Base-by-base conservation (phyloP, 1,140 invertebrate genomes). In the Phocides pigmalion region DNA sequence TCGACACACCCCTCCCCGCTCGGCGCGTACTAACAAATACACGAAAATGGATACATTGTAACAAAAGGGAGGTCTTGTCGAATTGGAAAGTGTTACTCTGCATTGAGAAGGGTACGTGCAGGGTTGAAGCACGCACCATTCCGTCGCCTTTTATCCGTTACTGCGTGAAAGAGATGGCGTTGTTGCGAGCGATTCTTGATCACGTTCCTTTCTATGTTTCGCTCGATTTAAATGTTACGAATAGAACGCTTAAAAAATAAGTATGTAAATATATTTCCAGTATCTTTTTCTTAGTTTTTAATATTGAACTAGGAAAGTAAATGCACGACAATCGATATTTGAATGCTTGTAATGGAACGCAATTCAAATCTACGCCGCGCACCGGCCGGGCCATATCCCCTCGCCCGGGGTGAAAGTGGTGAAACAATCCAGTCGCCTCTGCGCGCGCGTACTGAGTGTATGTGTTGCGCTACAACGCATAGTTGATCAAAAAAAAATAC, bases 301-400 rank as follows among this genome's bases (percentile, higher is more conserved):
- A 12, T 35, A 3, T 59, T 32, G 14, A 3, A 16, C 15, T 9
- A 14, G 15, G 8, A 3, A 35, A 46, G 22, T 8, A 6, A 46
- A 14, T 17, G 2, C 0, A 35, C 17, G 2, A 50, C 53, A 78
- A 82, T 79, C 71, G 71, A 76, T 79, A 79, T 58, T 32, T 17
- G 6, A 58, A 47, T 32, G 65, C 69, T 35, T 84, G 53, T 61
- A 88, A 87, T 66, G 87, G 79, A 88, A 84, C 87, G 87, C 41
- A 67, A 58, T 69, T 68, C 58, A 64, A 64, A 63, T 71, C 17
- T 61, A 73, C 51, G 46, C 46, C 59, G 49, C 77, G 76, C 78
- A 74, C 79, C 80, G 79, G 79, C 85, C 80, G 82, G 85, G 79
- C 70, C 62, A 61, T 76, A 78, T 74, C 72, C 72, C 76, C 76